phyloP scores from a whole-genome alignment of 2,797 vertebrate species.

The Phyllotis vaccarum region DNA sequence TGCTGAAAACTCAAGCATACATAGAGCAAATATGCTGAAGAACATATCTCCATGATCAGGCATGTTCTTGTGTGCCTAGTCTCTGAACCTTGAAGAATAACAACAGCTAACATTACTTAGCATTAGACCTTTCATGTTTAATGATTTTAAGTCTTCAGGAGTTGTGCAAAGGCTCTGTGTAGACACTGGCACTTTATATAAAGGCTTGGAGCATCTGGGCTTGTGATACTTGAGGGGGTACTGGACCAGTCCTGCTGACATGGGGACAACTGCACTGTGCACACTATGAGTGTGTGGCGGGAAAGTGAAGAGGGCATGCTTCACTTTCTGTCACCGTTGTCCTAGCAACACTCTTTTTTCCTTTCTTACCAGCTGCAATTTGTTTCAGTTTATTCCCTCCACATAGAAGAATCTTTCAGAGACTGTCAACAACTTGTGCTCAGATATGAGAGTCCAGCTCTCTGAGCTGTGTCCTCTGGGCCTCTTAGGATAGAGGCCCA shows the following conservation, averaged over 20 bases:
- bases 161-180: too few relatives aligned
- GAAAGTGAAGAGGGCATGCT: neutral
- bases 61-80: neutral
- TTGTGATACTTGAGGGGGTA: neutral
- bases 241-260: neutral
- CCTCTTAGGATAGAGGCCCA: neutral
- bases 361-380: neutral
- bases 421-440: neutral
- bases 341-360: neutral
- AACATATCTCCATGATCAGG: neutral
- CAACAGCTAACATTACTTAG: neutral
- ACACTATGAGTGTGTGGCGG: rapidly evolving
- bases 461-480: too few relatives aligned
- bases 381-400: neutral
- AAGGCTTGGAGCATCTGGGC: neutral
- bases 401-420: neutral
- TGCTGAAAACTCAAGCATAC: neutral
- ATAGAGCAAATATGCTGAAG: neutral
- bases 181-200: neutral
- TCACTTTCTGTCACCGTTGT: neutral
- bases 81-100: neutral
- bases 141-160: neutral
- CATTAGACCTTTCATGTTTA: too few relatives aligned
- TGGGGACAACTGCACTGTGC: neutral
- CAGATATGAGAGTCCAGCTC: neutral